These are phyloP conservation scores for Luscinia luscinia DNA, from an alignment of 2,797 vertebrate genomes.

Conservation along the genomic window DNA sequence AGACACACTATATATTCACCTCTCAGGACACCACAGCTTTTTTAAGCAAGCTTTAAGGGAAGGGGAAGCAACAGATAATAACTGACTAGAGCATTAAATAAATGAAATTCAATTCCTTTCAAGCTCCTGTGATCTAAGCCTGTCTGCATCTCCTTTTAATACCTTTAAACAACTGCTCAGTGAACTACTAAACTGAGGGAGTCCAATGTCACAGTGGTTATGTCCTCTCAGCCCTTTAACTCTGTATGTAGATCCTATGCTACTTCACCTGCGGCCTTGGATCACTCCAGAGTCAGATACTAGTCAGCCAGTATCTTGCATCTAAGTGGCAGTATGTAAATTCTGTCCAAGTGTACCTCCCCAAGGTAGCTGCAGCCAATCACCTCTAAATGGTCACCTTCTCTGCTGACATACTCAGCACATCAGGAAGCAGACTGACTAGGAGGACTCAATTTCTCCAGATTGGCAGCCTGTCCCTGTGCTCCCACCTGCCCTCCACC, in stretches of 20 bases:
- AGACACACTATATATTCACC: background rate
- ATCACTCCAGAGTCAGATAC: background rate
- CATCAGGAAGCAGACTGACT: background rate
- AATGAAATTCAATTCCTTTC: constrained; percentile 2
- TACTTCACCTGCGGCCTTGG: background rate
- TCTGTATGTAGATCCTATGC: background rate
- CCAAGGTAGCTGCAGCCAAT: background rate
- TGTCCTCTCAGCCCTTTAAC: background rate
- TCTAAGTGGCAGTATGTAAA: background rate
- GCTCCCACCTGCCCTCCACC: background rate
- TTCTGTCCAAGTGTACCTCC: background rate
- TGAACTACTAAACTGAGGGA: background rate
- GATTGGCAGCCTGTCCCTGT: background rate
- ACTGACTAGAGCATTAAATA: background rate
- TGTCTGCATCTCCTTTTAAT: background rate
- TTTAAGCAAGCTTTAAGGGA: background rate
- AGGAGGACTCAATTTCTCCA: background rate
- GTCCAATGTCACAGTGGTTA: rapidly evolving
- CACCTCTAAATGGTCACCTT: background rate
- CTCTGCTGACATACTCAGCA: background rate
- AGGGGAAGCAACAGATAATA: background rate
- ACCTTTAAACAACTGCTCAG: background rate
- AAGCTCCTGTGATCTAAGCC: background rate
- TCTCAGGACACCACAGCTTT: background rate
- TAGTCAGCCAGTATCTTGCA: background rate